These are phyloP conservation scores for Rhipidura dahli DNA, from an alignment of 2,113 vertebrate species.

Conservation along the genomic window DNA sequence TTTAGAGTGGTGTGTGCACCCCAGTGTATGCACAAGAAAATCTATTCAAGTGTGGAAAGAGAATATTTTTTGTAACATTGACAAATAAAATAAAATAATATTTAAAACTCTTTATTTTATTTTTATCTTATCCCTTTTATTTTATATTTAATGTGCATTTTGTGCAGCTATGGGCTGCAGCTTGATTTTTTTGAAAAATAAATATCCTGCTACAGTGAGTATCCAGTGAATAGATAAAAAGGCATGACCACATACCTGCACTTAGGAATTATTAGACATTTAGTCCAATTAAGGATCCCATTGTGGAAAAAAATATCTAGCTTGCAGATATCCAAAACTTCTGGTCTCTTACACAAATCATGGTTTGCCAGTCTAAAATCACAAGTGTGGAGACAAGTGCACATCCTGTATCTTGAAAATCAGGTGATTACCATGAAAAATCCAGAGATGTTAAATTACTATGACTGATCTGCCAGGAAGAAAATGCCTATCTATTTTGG, in stretches of 20 bases:
- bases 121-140: neutral
- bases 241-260: fast-evolving
- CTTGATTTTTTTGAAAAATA: neutral
- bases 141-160: neutral
- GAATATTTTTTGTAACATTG: neutral
- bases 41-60: neutral
- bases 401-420: neutral
- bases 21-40: neutral
- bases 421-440: neutral
- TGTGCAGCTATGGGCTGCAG: neutral
- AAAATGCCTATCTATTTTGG: neutral
- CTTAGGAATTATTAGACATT: neutral
- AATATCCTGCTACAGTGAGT: neutral
- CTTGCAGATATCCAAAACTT: neutral
- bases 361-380: neutral
- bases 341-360: neutral
- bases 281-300: neutral
- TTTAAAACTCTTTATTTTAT: neutral
- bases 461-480: neutral
- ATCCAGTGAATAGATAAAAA: neutral
- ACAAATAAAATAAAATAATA: neutral
- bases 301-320: neutral
- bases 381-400: neutral
- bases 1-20: neutral
- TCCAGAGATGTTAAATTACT: neutral